Evolutionary conservation across 2,888 invertebrate species (phyloP), one percentile per base, ranked within the genome.

Genomic region (Andrena haemorrhoa): DNA sequence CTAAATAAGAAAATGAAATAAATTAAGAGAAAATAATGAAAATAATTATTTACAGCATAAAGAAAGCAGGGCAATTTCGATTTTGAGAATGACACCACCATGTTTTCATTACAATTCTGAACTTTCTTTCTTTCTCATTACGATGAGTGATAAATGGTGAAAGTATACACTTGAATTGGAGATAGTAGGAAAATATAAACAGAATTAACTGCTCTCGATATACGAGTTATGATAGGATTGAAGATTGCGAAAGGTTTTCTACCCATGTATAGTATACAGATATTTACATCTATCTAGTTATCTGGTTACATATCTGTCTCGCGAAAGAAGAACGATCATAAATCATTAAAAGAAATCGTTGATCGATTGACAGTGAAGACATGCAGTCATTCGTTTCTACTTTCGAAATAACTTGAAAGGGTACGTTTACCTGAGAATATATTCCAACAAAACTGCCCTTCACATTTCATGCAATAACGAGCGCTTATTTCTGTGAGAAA

Each of bases 221-320:
- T 41, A 16, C 16, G 41, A 41, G 41, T 41, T 41, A 41, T 16
- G 41, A 16, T 41, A 41, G 41, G 56, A 56, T 56, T 26, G 10
- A 3, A 8, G 26, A 56, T 26, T 26, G 26, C 56, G 10, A 41
- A 41, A 41, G 23, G 23, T 56, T 56, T 26, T 26, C 56, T 23
- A 56, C 23, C 10, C 12, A 26, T 56, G 10, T 23, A 4, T 10
- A 10, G 10, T 23, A 4, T 10, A 10, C 53, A 26, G 23, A 56
- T 56, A 56, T 56, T 56, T 56, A 10, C 53, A 56, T 51, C 8
- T 51, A 51, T 20, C 56, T 26, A 56, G 56, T 56, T 56, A 56
- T 56, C 26, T 23, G 23, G 23, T 56, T 23, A 26, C 23, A 26
- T 56, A 26, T 56, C 63, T 41, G 23, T 20, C 4, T 2, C 12